Conservation (phyloP, 2,113 vertebrate species). For the Tenrec ecaudatus region DNA sequence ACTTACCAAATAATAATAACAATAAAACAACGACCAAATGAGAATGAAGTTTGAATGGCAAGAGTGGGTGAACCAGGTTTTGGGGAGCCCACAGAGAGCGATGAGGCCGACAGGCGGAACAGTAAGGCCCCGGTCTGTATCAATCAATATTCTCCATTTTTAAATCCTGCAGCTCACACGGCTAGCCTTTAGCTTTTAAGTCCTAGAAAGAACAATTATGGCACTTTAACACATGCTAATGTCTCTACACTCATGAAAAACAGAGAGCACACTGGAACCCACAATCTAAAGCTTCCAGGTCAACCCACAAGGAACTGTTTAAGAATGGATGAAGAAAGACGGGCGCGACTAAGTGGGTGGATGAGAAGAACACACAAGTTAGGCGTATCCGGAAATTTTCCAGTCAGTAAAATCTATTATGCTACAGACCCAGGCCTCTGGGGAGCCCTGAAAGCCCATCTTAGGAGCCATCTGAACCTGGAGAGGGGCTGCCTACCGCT, state of each 20-base stretch:
- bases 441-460: slow-evolving; percentile 63
- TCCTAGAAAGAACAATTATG: slow-evolving; percentile 61
- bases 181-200: slow-evolving; percentile 53
- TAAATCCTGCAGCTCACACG: slow-evolving; percentile 23
- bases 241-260: slow-evolving; percentile 63
- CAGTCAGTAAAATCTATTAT: slow-evolving; percentile 64
- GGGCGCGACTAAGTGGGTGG: slow-evolving; percentile 23
- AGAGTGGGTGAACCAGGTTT: background rate
- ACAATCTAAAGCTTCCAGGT: slow-evolving; percentile 39
- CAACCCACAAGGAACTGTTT: slow-evolving; percentile 42
- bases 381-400: slow-evolving; percentile 49
- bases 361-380: slow-evolving; percentile 27
- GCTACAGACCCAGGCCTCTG: background rate
- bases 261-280: slow-evolving; percentile 59
- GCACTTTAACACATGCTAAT: slow-evolving; percentile 64
- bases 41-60: too few relatives aligned
- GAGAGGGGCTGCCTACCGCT: slow-evolving; percentile 43
- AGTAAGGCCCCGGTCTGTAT: background rate
- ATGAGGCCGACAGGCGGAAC: slow-evolving; percentile 1
- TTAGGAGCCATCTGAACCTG: slow-evolving; percentile 31
- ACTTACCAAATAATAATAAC: too few relatives aligned
- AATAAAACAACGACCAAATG: too few relatives aligned
- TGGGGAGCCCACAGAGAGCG: slow-evolving; percentile 10
- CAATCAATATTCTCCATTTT: background rate
- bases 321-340: slow-evolving; percentile 44